Percentiles rank a stretch among this genome's conserved stretches.
These are phyloP conservation scores for Lamprotornis superbus DNA, from an alignment of 2,113 vertebrate species.

Conservation along the genomic window DNA sequence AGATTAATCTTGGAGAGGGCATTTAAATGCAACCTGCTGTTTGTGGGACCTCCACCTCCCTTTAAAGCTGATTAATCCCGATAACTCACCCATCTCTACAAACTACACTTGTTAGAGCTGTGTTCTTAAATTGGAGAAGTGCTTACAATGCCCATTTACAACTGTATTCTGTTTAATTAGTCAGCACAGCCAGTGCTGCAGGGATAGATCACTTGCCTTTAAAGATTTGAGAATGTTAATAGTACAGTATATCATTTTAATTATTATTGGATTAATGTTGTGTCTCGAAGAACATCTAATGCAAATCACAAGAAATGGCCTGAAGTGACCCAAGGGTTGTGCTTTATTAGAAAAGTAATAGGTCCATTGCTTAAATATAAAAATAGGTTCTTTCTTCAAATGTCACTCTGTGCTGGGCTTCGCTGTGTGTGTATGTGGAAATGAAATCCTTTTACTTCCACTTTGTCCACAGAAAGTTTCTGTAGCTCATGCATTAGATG, in stretches of 20 bases:
- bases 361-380: conserved; percentile 62
- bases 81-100: not conserved
- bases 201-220: conserved; percentile 74
- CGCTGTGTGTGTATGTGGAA: not conserved
- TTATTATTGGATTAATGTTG: conserved; percentile 79
- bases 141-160: conserved; percentile 72
- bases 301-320: conserved; percentile 70
- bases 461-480: conserved; percentile 29
- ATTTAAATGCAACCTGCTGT: conserved; percentile 26
- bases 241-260: conserved; percentile 80
- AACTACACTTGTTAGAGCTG: conserved; percentile 50
- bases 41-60: not conserved
- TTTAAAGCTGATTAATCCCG: conserved; percentile 41
- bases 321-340: conserved; percentile 69
- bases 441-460: conserved; percentile 26
- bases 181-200: conserved; percentile 64
- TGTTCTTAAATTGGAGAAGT: conserved; percentile 66
- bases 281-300: conserved; percentile 71
- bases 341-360: conserved; percentile 67
- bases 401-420: conserved; percentile 49
- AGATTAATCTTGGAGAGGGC: not conserved
- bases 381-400: conserved; percentile 69
- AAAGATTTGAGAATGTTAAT: conserved; percentile 82
- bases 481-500: conserved; percentile 12
- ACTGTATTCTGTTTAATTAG: conserved; percentile 74